Percentiles rank a stretch among this genome's conserved stretches.
phyloP scores from a whole-genome alignment of 2,888 invertebrate genomes.

The Andrena marginata region DNA sequence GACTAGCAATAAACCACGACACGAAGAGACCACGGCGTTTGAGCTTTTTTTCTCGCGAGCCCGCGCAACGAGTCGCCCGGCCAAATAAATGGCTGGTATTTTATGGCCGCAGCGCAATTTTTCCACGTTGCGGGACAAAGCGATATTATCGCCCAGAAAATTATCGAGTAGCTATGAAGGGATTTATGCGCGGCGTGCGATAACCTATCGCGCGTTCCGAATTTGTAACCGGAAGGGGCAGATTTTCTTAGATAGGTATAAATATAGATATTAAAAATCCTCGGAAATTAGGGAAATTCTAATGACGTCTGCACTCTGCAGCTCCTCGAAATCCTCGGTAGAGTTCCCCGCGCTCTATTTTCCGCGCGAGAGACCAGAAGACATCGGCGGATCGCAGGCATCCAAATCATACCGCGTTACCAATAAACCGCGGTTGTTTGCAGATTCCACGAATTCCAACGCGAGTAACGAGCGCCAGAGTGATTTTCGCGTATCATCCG shows the following conservation, averaged over 20 bases:
- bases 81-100: slow-evolving; percentile 45
- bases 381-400: not conserved
- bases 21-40: slow-evolving; percentile 51
- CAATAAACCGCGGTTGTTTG: slow-evolving; percentile 14
- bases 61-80: not conserved
- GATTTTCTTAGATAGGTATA: no score
- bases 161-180: slow-evolving; percentile 28
- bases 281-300: no score
- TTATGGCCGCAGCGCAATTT: not conserved
- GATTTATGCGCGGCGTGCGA: not conserved
- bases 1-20: slow-evolving; percentile 57
- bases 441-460: slow-evolving; percentile 31
- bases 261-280: no score
- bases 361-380: not conserved
- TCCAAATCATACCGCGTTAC: slow-evolving; percentile 29
- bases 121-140: not conserved
- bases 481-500: slow-evolving; percentile 46
- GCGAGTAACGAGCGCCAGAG: slow-evolving; percentile 13
- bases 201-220: no score
- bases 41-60: slow-evolving; percentile 50
- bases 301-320: no score
- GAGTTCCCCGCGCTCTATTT: not conserved
- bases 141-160: slow-evolving; percentile 24
- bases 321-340: not conserved
- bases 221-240: no score